Base-by-base conservation (phyloP, 2,797 vertebrate genomes). In the Xerus rutilus region DNA sequence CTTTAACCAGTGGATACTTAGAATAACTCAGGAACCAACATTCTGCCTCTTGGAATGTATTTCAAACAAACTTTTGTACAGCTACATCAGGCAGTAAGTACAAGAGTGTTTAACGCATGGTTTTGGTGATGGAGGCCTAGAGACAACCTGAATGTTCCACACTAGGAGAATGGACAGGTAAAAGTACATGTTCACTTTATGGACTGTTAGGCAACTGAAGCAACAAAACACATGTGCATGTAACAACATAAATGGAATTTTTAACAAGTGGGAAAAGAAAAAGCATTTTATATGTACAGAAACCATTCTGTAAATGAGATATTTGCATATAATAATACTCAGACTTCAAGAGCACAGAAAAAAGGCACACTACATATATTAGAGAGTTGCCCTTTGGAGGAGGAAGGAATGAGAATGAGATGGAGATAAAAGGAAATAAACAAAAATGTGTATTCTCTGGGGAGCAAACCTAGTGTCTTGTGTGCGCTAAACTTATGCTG, bases 1-100 rank as follows among this genome's bases (percentile, higher is more conserved):
- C 43, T 95, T 87, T 78, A 89, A 83, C n/a, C 70, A 94, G 12
- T 93, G 74, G 92, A 57, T 86, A 62, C 43, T 54, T 89, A 59
- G 88, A 21, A 13, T 84, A 95, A 95, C 12, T 89, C 87, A 35
- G 5, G 83, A 86, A 45, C 73, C 67, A 87, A 14, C 39, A 35
- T 92, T 94, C 59, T 94, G 47, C 82, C 43, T 49, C 45, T 69
- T 87, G 84, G 47, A 72, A 64, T 76, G 17, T 91, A 93, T 81
- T 92, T 95, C 85, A 74, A 64, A 95, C 67, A 91, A 35, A 9
- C 10, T 62, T 91, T 69, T 70, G 59, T 35, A 39, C 7, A 57
- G 47, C 76, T 86, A n/a, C 30, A 47, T 77, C 73, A 79, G 72
- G 64, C 6, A 9, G 49, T 17, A 78, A 8, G n/a, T 89, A n/a